A percentile compares a stretch with the other conserved stretches of the same genome.
These are phyloP conservation scores for Podocnemis expansa DNA, from an alignment of 2,113 vertebrate genomes.

Conservation along the genomic window DNA sequence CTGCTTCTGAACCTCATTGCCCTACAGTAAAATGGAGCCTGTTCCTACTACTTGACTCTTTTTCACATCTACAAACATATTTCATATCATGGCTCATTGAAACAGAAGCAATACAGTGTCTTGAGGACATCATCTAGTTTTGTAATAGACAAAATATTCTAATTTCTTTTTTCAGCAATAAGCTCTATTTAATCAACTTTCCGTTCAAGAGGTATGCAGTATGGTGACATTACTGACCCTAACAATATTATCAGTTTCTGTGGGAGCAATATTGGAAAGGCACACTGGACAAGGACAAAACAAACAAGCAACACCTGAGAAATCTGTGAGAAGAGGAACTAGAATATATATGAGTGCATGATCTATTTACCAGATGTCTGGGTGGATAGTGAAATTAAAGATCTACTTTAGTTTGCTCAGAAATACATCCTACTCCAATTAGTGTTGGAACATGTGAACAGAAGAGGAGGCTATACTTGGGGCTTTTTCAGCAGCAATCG, in stretches of 20 bases:
- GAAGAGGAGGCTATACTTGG: too few species aligned
- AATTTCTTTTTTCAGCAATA: constrained; percentile 17
- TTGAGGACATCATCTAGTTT: background rate
- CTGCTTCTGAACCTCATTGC: background rate
- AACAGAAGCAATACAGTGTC: background rate
- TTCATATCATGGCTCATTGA: background rate
- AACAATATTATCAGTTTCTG: constrained; percentile 69
- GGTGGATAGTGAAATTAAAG: constrained; percentile 16
- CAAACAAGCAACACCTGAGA: constrained; percentile 49
- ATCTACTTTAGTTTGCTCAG: constrained; percentile 32
- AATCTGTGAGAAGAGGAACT: background rate
- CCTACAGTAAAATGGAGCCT: background rate
- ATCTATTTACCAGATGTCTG: constrained; percentile 3
- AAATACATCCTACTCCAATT: constrained; percentile 9
- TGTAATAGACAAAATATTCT: background rate
- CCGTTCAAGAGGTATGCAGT: constrained; percentile 11
- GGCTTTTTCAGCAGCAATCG: too few species aligned
- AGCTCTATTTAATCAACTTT: constrained; percentile 29
- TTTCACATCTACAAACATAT: background rate
- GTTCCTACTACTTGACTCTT: background rate
- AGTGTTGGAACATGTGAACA: background rate
- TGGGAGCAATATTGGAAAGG: constrained; percentile 49
- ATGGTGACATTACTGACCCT: constrained; percentile 60
- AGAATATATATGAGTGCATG: constrained; percentile 33
- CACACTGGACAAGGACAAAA: constrained; percentile 59